These are phyloP conservation scores for Manacus vitellinus DNA, from an alignment of 2,113 vertebrate species.

Conservation along the genomic window DNA sequence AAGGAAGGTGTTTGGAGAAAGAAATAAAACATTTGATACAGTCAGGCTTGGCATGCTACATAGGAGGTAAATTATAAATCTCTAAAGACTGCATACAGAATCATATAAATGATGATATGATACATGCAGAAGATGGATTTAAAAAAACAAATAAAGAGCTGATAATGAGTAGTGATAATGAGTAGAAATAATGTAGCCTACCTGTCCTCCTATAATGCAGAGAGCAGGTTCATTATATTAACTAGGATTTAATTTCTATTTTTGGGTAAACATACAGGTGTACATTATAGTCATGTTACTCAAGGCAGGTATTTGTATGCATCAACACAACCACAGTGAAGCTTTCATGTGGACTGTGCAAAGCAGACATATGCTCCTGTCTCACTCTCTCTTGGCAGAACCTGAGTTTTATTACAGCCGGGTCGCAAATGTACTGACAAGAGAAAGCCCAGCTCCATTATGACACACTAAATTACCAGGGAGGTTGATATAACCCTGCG, in stretches of 20 bases:
- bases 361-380: not conserved
- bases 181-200: not conserved
- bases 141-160: not conserved
- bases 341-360: not conserved
- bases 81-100: not conserved
- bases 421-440: conserved; percentile 41
- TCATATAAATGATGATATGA: not conserved
- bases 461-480: conserved; percentile 24
- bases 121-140: not conserved
- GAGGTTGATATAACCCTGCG: conserved; percentile 58
- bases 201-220: not conserved
- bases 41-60: not conserved
- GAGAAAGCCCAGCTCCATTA: conserved; percentile 54
- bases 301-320: not conserved
- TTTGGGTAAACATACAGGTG: not conserved
- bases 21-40: not conserved
- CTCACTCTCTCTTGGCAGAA: not conserved
- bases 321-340: not conserved
- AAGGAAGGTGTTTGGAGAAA: not conserved
- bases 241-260: not conserved
- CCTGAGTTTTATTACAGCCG: conserved; percentile 40
- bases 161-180: not conserved
- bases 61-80: not conserved
- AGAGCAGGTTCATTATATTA: not conserved
- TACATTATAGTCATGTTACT: not conserved